phyloP scores from a whole-genome alignment of 2,113 vertebrate genomes.

The Fulica atra region DNA sequence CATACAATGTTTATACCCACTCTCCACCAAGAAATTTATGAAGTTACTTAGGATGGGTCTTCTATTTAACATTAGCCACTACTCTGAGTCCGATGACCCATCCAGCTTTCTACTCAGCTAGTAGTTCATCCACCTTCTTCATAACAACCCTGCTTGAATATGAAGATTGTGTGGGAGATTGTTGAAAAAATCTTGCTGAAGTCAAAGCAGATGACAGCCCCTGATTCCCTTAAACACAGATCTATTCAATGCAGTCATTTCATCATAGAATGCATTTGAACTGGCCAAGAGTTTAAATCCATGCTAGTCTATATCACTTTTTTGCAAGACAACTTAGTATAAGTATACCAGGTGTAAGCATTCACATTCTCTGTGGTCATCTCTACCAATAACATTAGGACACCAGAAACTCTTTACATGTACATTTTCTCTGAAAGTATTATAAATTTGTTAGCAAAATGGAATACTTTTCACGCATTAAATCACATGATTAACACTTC shows the following conservation, averaged over 20 bases:
- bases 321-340: not conserved
- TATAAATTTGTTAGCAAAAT: slow-evolving; percentile 6
- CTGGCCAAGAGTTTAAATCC: not conserved
- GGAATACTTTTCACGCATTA: not conserved
- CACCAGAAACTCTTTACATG: slow-evolving; percentile 20
- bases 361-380: not conserved
- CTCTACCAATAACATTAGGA: not conserved
- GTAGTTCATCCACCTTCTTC: not conserved
- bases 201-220: not conserved
- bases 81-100: accelerated
- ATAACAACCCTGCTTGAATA: not conserved
- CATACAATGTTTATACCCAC: not conserved
- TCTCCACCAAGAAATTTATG: not conserved
- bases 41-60: not conserved
- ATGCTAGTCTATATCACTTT: not conserved
- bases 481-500: slow-evolving; percentile 44
- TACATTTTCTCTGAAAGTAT: not conserved
- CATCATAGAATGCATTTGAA: accelerated
- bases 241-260: not conserved
- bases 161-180: not conserved
- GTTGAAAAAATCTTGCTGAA: not conserved
- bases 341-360: not conserved
- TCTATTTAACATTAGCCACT: not conserved
- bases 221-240: not conserved
- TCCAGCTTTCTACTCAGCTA: not conserved